phyloP scores from a whole-genome alignment of 1,140 invertebrate genomes.

The Zaprionus ornatus region DNA sequence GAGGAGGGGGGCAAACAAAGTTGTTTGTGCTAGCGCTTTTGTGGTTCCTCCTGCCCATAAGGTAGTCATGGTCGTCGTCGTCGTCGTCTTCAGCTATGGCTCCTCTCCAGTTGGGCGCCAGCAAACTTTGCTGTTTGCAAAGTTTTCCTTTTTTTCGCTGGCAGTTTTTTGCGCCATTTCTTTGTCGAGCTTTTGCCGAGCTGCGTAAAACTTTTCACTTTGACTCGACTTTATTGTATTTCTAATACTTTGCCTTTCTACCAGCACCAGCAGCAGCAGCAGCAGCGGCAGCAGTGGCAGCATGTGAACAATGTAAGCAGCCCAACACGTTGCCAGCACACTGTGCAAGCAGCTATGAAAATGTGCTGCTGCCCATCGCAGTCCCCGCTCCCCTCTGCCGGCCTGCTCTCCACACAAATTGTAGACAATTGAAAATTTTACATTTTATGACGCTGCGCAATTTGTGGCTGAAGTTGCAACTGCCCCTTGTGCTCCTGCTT shows the following conservation, averaged over 20 bases:
- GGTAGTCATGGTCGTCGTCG: constrained; percentile 52
- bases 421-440: constrained; percentile 81
- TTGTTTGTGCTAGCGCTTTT: constrained; percentile 81
- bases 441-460: constrained; percentile 80
- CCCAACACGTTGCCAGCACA: constrained; percentile 65
- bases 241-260: constrained; percentile 82
- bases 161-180: constrained; percentile 62
- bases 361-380: constrained; percentile 69
- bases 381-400: neutral
- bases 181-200: constrained; percentile 53
- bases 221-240: constrained; percentile 83
- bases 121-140: constrained; percentile 77
- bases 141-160: constrained; percentile 37
- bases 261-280: constrained; percentile 54
- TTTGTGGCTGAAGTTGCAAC: constrained; percentile 60
- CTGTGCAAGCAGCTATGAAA: constrained; percentile 75
- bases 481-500: neutral
- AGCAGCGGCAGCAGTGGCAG: constrained; percentile 49
- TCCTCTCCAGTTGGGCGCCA: constrained; percentile 50
- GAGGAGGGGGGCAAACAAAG: constrained; percentile 68
- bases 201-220: constrained; percentile 83
- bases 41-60: constrained; percentile 49
- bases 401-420: constrained; percentile 56
- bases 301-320: constrained; percentile 81
- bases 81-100: constrained; percentile 27